Evolutionary conservation across 2,113 vertebrate genomes (phyloP), one percentile per base, ranked within the genome.

Genomic region (Ascaphus truei): DNA sequence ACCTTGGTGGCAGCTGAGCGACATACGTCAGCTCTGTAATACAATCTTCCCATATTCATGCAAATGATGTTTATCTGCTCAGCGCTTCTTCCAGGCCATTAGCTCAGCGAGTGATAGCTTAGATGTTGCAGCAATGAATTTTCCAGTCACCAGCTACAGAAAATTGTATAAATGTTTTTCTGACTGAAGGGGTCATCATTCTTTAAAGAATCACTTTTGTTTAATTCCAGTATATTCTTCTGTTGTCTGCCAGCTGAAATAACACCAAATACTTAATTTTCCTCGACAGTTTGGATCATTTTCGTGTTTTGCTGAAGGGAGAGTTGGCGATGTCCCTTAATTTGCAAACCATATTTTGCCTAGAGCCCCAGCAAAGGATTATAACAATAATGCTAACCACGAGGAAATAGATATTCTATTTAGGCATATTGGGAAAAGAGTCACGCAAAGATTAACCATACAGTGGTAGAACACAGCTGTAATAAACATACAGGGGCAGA

Each of bases 261-360:
- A 51, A 48, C 60, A 59, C 55, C 66, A 69, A 50, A 36, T 20
- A 29, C 56, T 69, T 60, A 43, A 60, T 69, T 69, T 69, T 69
- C 66, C 66, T 69, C 66, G 66, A 69, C 66, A 69, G 66, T 60
- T 69, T 69, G 66, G 66, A 69, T 60, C 23, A 26, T 25, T 69
- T 69, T 69, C 56, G 55, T 69, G 56, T 69, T 69, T 69, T 69
- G 56, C 43, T 69, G 23, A 65, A 65, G 41, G 45, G 56, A 69
- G 66, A 50, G 22, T 69, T 69, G 66, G 66, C 66, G 51, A n/a
- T 11, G 66, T 60, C 66, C 45, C 55, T 30, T 60, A 60, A 69
- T 60, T 60, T 23, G 27, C 52, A 68, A 68, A 68, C 52, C 66
- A 69, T 69, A 69, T 51, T 69, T 69, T 69, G 55, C 30, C 66